These are phyloP conservation scores for Glandiceps talaboti DNA, from an alignment of 53 echinoderm and acorn worm genomes.

Conservation along the genomic window DNA sequence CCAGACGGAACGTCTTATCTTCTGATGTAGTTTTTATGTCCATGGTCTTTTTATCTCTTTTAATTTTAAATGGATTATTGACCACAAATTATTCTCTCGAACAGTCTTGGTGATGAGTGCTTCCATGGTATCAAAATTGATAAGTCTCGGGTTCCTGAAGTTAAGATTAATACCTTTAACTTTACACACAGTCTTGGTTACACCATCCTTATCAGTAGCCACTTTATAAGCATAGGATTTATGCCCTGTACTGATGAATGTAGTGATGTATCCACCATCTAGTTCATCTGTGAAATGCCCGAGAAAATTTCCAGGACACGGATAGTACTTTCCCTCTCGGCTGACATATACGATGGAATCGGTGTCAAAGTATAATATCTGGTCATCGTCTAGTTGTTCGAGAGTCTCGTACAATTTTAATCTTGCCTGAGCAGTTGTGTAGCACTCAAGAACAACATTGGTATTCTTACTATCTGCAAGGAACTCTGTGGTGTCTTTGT, in stretches of 20 bases:
- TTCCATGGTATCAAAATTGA: conserved; percentile 16
- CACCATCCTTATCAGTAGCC: not conserved
- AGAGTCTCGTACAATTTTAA: conserved; percentile 6
- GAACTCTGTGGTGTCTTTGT: not conserved
- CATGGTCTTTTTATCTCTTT: not conserved
- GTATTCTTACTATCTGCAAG: not conserved
- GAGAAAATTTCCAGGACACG: conserved; percentile 30
- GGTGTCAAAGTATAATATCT: conserved; percentile 32
- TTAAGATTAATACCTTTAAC: conserved; percentile 15
- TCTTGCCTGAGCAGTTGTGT: conserved; percentile 24
- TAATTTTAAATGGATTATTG: not conserved
- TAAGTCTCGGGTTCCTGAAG: not conserved
- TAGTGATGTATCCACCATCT: conserved; percentile 3
- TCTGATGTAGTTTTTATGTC: not conserved
- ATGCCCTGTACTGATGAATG: conserved; percentile 11
- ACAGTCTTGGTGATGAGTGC: conserved; percentile 1
- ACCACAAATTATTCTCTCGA: no score
- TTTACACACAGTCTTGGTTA: conserved; percentile 3
- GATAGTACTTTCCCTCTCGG: conserved; percentile 18
- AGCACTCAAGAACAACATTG: conserved; percentile 8
- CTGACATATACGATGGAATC: conserved; percentile 33
- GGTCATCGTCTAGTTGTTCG: conserved; percentile 11
- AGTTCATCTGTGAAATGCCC: conserved; percentile 49
- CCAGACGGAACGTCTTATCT: not conserved
- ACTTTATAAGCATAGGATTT: conserved; percentile 21